Percentiles rank a stretch among this genome's conserved stretches.
Conservation (phyloP, 2,113 vertebrate species). For the Solea senegalensis region DNA sequence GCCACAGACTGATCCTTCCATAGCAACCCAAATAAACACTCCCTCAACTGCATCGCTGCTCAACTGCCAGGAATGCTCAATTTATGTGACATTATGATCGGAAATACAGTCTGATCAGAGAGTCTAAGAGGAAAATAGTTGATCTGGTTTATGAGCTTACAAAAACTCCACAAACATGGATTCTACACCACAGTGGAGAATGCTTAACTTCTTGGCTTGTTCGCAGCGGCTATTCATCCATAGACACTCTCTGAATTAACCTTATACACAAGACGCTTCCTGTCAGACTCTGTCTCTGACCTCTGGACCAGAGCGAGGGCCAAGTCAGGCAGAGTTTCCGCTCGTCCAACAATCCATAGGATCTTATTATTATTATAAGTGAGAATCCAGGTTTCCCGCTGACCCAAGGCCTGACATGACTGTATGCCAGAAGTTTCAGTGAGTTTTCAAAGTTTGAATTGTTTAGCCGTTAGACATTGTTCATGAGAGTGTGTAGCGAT, state of each 20-base stretch:
- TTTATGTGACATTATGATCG: slow-evolving; percentile 29
- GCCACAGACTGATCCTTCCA: slow-evolving; percentile 67
- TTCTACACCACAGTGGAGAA: too few relatives aligned
- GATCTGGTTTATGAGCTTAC: neutral
- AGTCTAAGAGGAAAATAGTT: slow-evolving; percentile 13
- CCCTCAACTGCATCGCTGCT: slow-evolving; percentile 26
- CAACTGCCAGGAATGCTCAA: slow-evolving; percentile 43
- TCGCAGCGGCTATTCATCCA: neutral
- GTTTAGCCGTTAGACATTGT: slow-evolving; percentile 18
- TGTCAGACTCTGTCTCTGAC: slow-evolving; percentile 37
- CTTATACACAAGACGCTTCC: slow-evolving; percentile 37
- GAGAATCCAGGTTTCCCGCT: slow-evolving; percentile 49
- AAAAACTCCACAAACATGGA: neutral
- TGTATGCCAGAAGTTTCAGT: slow-evolving; percentile 16
- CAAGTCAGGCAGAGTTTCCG: neutral
- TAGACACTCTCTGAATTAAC: slow-evolving; percentile 35
- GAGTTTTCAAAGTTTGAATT: slow-evolving; percentile 24
- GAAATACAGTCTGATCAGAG: slow-evolving; percentile 26
- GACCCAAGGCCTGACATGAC: slow-evolving; percentile 34
- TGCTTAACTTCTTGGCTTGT: too few relatives aligned
- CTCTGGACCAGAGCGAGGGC: slow-evolving; percentile 36
- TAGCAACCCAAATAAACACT: slow-evolving; percentile 81
- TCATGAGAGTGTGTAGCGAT: neutral
- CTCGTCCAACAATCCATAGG: slow-evolving; percentile 32
- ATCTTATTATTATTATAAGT: slow-evolving; percentile 37